Evolutionary conservation across 2,888 invertebrate species (phyloP), one percentile per base, ranked within the genome.

Genomic region (Harpagoxenus sublaevis): DNA sequence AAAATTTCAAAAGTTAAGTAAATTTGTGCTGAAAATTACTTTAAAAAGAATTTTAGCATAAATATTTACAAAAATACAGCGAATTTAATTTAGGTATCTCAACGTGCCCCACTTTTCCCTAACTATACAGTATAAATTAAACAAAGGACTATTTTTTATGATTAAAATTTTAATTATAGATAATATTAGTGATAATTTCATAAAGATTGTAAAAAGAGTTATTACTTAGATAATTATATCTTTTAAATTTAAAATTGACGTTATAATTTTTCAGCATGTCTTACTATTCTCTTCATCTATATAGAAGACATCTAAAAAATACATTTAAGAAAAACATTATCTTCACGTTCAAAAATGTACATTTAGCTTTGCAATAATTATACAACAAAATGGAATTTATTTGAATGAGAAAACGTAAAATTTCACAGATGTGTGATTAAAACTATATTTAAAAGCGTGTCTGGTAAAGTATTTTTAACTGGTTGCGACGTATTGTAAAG

Each of bases 381-480:
- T 70, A 1, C 12, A 53, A 35, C n/a, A 53, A 15, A 70, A 15
- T 51, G 18, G 5, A 42, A 3, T 70, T 68, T 39, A 42, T 55
- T 45, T 1, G 1, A 31, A 31, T 31, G 15, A 62, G n/a, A 42
- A 35, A 62, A 62, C 3, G 2, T 42, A 57, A 28, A 45, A 48
- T 51, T 48, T 23, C 15, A 75, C 2, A 65, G 8, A 18, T 4
- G 10, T 53, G 12, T 39, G 18, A 39, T 12, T 42, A 48, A 60
- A 48, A 57, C 10, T 60, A 55, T 60, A 55, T 51, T 45, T 70
- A 35, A 71, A 57, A 48, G 48, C 2, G 12, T 39, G 63, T 63
- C 23, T 79, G 71, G 48, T 71, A 35, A 60, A 60, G 10, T n/a
- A 65, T 18, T 70, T 12, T 63, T 28, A 53, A 77, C 8, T 53